Conservation (phyloP, 1,140 invertebrate genomes). For the Manduca sexta region DNA sequence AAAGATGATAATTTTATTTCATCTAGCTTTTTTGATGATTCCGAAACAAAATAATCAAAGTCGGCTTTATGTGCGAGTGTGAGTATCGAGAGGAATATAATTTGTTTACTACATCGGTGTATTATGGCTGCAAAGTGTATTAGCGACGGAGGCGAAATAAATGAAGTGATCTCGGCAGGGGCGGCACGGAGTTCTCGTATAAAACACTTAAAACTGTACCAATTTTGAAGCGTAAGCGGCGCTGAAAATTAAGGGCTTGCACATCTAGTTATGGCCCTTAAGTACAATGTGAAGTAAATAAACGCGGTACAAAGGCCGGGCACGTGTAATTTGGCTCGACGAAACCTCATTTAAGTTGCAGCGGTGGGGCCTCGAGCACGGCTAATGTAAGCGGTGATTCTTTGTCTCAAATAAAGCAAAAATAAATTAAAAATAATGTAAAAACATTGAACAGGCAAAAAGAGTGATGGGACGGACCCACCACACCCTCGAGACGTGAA, state of each 20-base stretch:
- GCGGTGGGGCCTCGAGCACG: slow-evolving; percentile 38
- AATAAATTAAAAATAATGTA: slow-evolving; percentile 61
- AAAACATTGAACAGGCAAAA: slow-evolving; percentile 60
- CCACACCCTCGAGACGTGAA: slow-evolving; percentile 47
- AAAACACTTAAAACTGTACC: slow-evolving; percentile 29
- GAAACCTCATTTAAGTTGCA: slow-evolving; percentile 62
- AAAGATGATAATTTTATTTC: slow-evolving; percentile 12
- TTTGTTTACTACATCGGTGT: neutral
- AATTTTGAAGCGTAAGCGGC: slow-evolving; percentile 44
- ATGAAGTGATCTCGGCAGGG: slow-evolving; percentile 17
- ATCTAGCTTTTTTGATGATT: slow-evolving; percentile 3
- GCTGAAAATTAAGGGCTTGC: slow-evolving; percentile 49
- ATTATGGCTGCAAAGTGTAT: no score
- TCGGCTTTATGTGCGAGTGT: no score
- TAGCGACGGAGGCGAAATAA: neutral
- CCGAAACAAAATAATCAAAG: neutral
- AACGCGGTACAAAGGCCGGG: slow-evolving; percentile 51
- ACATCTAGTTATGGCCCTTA: slow-evolving; percentile 65
- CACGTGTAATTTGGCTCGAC: slow-evolving; percentile 64
- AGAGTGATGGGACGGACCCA: slow-evolving; percentile 50
- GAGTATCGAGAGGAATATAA: neutral
- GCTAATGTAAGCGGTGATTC: slow-evolving; percentile 47
- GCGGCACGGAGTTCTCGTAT: slow-evolving; percentile 10
- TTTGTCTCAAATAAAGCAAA: slow-evolving; percentile 56
- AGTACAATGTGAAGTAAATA: slow-evolving; percentile 70